Evolutionary conservation across 2,113 vertebrate species (phyloP), one percentile per base, ranked within the genome.

Genomic region (Ameiurus melas): DNA sequence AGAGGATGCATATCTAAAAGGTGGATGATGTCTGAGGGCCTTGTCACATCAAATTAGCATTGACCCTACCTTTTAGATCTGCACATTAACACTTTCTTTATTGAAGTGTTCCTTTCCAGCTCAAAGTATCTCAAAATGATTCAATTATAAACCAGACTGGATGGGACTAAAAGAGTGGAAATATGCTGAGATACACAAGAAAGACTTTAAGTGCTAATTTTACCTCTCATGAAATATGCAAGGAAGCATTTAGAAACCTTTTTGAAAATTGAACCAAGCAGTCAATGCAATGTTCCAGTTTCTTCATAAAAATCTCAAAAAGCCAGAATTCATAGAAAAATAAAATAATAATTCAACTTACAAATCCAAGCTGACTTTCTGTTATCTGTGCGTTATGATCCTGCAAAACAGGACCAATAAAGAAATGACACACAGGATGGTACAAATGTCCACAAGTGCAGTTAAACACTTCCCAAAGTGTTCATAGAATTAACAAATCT

Each of bases 101-200:
- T 93, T 91, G 91, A 93, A 93, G 92, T 92, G 92, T 93, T 93
- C 92, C 92, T 89, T 93, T 92, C 93, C 92, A 90, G 79, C 71
- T 89, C 62, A 91, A 89, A 90, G 88, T 90, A 92, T 92, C 94
- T 91, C 90, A 93, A 53, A 95, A 94, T 93, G 92, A 95, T 95
- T 95, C 83, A 93, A 95, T 95, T 94, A 95, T 93, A 91, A 90
- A 86, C 90, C 94, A 93, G 95, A 94, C 94, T 91, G 89, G 91
- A 92, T 91, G 89, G 92, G 91, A 91, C 91, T 94, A 90, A 92
- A 90, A 90, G 91, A 89, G 90, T 91, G 79, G 92, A 92, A 94
- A 94, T 94, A 73, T 96, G 95, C 95, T 96, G 95, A 96, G 91
- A 91, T 94, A 90, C 89, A 93, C 94, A 94, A 94, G 91, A 95